Evolutionary conservation across 2,888 invertebrate genomes (phyloP), one percentile per base, ranked within the genome.

Genomic region (Drosophila anceps): DNA sequence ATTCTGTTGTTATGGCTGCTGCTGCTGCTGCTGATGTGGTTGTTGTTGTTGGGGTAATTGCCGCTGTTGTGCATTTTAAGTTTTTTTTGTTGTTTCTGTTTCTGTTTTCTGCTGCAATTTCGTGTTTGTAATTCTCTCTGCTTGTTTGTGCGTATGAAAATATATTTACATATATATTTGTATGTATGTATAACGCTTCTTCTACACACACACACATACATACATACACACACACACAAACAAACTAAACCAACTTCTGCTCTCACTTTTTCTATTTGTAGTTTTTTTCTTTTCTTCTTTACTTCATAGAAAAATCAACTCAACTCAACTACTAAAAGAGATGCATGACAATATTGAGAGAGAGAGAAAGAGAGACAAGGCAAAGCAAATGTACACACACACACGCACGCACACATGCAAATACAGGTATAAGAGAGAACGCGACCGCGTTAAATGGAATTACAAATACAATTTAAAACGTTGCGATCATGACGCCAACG

Each of bases 1-100:
- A 69, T 65, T 77, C 77, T 76, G 76, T 68, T 64, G 55, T 62
- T 73, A 54, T 74, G 74, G 67, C 39, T 66, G 79, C 50, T 70
- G 55, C 24, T 6, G 59, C 20, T 59, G 59, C 39, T 66, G 79
- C 50, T 70, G 55, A n/a, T 6, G 59, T 20, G 48, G 59, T 59
- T 37, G 54, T 72, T 70, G 69, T 71, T 79, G 75, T 48, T 80
- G 53, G 69, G 66, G 53, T 73, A 65, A 71, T 65, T 77, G 51
- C 44, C 79, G 54, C 64, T 71, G 79, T 61, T 81, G 77, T 76
- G 79, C 81, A 86, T 86, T 77, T 79, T 86, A 61, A 71, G 54
- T 68, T 61, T 58, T 50, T 66, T 61, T 18, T 55, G 4, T 46
- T 59, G 50, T 64, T 59, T 39, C n/a, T 2, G 60, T 48, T 67